Conservation (phyloP, 2,888 invertebrate species). For the Yponomeuta cagnagella region DNA sequence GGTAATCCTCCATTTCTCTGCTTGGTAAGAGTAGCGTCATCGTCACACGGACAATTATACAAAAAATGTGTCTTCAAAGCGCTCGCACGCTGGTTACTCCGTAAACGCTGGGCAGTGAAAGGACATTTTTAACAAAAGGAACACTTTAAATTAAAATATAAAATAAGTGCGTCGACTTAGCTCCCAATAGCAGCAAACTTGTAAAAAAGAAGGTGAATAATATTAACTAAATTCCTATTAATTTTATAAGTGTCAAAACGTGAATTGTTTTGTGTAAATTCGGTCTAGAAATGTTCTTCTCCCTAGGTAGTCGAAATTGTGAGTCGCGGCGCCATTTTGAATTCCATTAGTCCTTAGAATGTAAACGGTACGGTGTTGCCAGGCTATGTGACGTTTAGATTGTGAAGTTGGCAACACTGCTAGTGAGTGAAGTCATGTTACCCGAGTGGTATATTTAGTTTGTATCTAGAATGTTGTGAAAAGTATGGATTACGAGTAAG, state of each 20-base stretch:
- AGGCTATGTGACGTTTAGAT: neutral
- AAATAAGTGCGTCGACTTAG: neutral
- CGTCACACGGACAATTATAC: slow-evolving; percentile 26
- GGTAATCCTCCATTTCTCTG: slow-evolving; percentile 36
- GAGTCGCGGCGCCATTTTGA: neutral
- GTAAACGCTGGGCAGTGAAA: slow-evolving; percentile 21
- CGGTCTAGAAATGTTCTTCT: neutral
- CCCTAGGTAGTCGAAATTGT: slow-evolving; percentile 5
- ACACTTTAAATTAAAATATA: neutral
- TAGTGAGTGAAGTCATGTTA: too few relatives aligned
- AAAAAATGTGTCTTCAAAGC: neutral
- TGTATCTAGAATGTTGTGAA: slow-evolving; percentile 1
- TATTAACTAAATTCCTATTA: slow-evolving; percentile 47
- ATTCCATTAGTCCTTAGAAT: slow-evolving; percentile 8
- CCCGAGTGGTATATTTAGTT: neutral
- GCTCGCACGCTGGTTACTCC: neutral
- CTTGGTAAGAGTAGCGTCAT: slow-evolving; percentile 29
- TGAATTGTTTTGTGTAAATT: slow-evolving; percentile 8
- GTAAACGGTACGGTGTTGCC: slow-evolving; percentile 4
- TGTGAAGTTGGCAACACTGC: neutral
- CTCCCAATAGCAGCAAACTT: neutral
- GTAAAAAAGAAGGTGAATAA: slow-evolving; percentile 5
- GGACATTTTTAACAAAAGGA: slow-evolving; percentile 17
- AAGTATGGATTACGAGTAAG: neutral
- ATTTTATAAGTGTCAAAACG: slow-evolving; percentile 30